phyloP scores from a whole-genome alignment of 1,140 invertebrate genomes.

The Galleria mellonella region DNA sequence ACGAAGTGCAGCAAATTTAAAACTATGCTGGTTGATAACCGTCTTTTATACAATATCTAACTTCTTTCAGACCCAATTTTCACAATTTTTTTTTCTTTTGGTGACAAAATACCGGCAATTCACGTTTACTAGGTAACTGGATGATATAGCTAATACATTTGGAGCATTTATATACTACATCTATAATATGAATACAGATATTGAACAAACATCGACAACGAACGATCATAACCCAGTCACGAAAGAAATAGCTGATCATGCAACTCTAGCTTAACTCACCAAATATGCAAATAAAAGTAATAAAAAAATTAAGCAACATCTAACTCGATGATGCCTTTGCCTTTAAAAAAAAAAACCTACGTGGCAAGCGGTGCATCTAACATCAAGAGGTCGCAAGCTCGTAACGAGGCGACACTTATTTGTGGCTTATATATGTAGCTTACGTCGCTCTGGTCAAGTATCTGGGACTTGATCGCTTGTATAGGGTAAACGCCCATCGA shows the following conservation, averaged over 20 bases:
- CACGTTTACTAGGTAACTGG: no score
- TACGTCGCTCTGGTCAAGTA: constrained; percentile 90
- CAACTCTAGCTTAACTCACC: constrained; percentile 16
- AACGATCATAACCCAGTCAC: constrained; percentile 9
- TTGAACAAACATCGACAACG: constrained; percentile 9
- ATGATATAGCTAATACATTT: no score
- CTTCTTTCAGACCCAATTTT: no score
- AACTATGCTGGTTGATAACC: no score
- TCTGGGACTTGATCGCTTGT: constrained; percentile 88
- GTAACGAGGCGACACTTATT: constrained; percentile 52
- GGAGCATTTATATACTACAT: no score
- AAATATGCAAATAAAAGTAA: constrained; percentile 22
- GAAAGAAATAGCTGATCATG: constrained; percentile 7
- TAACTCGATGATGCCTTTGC: constrained; percentile 16
- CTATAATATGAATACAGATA: neutral
- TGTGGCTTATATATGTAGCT: constrained; percentile 75
- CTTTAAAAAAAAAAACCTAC: constrained; percentile 49
- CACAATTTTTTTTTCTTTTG: no score
- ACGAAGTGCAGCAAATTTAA: no score
- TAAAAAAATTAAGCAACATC: constrained; percentile 30
- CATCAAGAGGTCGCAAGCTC: constrained; percentile 62
- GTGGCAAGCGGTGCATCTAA: constrained; percentile 71
- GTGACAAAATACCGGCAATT: no score
- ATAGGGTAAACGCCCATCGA: constrained; percentile 92
- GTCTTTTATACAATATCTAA: no score